Evolutionary conservation across 2,113 vertebrate genomes (phyloP).

Genomic region (Ctenodactylus gundi): DNA sequence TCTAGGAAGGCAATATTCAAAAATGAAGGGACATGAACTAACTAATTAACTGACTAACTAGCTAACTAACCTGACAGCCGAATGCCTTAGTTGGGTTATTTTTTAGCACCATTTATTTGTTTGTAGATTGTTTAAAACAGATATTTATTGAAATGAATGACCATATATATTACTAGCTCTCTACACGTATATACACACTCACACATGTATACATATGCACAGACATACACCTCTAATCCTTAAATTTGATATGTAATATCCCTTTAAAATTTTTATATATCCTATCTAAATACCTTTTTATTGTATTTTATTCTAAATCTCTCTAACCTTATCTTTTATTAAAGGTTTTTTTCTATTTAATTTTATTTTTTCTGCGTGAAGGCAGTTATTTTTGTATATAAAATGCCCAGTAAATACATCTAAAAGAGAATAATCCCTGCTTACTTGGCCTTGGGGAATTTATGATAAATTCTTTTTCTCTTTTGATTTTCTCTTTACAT

Average conservation of each 20-base stretch:
- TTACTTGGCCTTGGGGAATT: background rate
- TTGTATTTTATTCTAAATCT: background rate
- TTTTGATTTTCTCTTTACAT: background rate
- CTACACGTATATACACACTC: background rate
- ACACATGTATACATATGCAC: too few species aligned
- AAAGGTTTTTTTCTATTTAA: too few species aligned
- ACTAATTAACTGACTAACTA: too few species aligned
- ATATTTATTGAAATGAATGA: background rate
- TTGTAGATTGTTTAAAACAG: conserved; percentile 64
- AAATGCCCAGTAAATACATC: background rate
- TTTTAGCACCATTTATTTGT: conserved; percentile 61
- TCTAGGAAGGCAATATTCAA: conserved; percentile 77
- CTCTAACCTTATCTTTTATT: background rate
- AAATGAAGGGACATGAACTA: conserved; percentile 48
- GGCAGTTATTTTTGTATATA: background rate
- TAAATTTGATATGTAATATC: background rate
- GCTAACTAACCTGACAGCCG: conserved; percentile 67
- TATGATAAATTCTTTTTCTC: background rate
- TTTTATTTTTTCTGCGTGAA: background rate
- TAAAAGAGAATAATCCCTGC: background rate
- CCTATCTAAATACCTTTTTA: too few species aligned
- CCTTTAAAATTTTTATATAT: background rate
- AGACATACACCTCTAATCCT: too few species aligned
- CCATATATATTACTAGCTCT: background rate
- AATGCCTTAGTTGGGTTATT: conserved; percentile 72